Conservation (phyloP, 1,140 invertebrate genomes). For the Cydia fagiglandana region DNA sequence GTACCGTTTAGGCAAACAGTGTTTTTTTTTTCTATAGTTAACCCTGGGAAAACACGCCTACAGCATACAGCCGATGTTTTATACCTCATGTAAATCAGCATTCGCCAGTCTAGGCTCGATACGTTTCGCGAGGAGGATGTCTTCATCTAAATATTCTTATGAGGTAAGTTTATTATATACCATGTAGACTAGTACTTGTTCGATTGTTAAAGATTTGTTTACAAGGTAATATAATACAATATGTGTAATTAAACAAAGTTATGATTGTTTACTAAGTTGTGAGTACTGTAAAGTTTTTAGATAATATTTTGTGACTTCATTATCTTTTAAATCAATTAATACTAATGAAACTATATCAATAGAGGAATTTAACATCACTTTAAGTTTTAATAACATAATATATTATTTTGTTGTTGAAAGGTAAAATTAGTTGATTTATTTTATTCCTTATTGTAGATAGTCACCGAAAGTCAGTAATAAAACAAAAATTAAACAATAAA, state of each 20-base stretch:
- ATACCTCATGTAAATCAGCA: constrained; percentile 38
- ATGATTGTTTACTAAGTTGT: background rate
- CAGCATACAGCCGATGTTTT: constrained; percentile 53
- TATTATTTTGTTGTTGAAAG: too few species aligned
- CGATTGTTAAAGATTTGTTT: background rate
- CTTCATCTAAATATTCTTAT: constrained; percentile 54
- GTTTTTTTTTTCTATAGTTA: constrained; percentile 10
- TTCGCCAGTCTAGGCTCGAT: constrained; percentile 49
- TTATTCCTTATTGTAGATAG: too few species aligned
- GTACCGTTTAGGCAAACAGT: background rate
- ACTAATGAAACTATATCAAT: background rate
- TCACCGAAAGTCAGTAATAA: too few species aligned
- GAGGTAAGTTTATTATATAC: constrained; percentile 50
- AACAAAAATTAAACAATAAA: too few species aligned
- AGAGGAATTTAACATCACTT: too few species aligned
- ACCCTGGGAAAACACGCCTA: constrained; percentile 36
- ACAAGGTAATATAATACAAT: background rate
- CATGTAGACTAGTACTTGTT: background rate
- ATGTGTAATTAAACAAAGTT: background rate
- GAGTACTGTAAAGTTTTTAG: background rate
- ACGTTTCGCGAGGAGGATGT: constrained; percentile 59
- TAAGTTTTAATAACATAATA: too few species aligned
- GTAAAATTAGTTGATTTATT: too few species aligned
- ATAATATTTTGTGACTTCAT: background rate
- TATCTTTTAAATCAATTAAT: background rate